Evolutionary conservation across 2,888 invertebrate genomes (phyloP).

Genomic region (Notocelia uddmanniana): DNA sequence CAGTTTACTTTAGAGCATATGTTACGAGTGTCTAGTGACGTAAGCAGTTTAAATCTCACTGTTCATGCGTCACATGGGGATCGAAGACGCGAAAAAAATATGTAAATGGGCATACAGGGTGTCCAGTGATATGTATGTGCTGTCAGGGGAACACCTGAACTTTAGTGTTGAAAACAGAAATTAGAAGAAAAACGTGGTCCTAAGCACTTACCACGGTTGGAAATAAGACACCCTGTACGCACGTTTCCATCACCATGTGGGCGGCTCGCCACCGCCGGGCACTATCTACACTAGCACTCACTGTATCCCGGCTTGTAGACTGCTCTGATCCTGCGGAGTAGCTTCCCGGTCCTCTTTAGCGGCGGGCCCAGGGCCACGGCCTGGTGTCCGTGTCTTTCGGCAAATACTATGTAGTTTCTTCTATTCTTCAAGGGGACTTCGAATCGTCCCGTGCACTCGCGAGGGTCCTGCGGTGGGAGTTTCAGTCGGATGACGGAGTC

Average conservation of each 20-base stretch:
- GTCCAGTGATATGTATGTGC: constrained; percentile 33
- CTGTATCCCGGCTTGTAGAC: constrained; percentile 83
- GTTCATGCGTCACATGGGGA: constrained; percentile 24
- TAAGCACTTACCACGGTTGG: constrained; percentile 32
- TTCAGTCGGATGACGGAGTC: constrained; percentile 73
- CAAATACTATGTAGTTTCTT: constrained; percentile 82
- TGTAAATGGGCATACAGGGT: constrained; percentile 24
- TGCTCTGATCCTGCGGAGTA: constrained; percentile 77
- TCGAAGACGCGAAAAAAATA: neutral
- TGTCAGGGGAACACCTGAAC: constrained; percentile 24
- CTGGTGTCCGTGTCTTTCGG: constrained; percentile 77
- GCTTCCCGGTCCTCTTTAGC: constrained; percentile 74
- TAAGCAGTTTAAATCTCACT: constrained; percentile 23
- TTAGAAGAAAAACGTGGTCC: constrained; percentile 24
- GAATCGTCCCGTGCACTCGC: constrained; percentile 77
- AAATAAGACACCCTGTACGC: constrained; percentile 54
- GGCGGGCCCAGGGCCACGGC: constrained; percentile 82
- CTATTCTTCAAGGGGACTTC: constrained; percentile 79
- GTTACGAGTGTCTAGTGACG: constrained; percentile 32
- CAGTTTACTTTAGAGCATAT: constrained; percentile 35
- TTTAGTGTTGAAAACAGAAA: constrained; percentile 11
- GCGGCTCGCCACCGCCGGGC: constrained; percentile 42
- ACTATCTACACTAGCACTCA: constrained; percentile 73
- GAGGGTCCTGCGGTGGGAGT: constrained; percentile 64
- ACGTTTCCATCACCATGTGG: constrained; percentile 55